Evolutionary conservation across 2,797 vertebrate species (phyloP).

Genomic region (Muraenolepis orangiensis): DNA sequence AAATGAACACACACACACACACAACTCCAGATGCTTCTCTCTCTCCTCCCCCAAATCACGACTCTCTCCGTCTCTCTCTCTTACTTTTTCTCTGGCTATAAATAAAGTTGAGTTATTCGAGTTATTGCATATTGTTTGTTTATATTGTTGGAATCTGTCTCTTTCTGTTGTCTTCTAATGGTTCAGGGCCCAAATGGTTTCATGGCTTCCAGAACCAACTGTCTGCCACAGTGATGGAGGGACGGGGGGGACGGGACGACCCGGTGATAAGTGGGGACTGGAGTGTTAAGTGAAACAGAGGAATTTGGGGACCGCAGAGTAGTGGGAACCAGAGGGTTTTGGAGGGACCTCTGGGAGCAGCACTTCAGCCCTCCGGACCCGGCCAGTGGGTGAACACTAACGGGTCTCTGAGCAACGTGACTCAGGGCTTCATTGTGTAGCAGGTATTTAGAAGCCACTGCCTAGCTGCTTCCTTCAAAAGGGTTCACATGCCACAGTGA

Average conservation of each 20-base stretch:
- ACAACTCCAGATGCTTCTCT: background rate
- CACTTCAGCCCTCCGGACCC: background rate
- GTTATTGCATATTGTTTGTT: background rate
- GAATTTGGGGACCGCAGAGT: too few species aligned
- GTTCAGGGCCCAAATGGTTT: background rate
- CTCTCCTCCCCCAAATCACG: too few species aligned
- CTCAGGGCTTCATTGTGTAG: slow-evolving; percentile 10
- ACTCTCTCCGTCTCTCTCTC: background rate
- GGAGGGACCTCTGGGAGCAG: background rate
- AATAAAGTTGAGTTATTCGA: too few species aligned
- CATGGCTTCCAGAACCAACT: too few species aligned
- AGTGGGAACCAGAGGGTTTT: too few species aligned
- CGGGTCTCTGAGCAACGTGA: background rate
- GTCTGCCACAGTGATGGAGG: background rate
- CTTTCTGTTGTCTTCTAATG: background rate
- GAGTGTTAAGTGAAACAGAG: too few species aligned
- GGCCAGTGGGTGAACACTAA: too few species aligned
- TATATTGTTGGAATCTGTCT: background rate
- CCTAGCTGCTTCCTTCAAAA: background rate
- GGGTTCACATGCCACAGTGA: background rate
- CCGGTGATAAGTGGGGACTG: too few species aligned
- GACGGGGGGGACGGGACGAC: too few species aligned
- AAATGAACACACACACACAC: background rate
- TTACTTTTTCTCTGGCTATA: background rate
- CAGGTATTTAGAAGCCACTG: background rate